Conservation (phyloP, 2,113 vertebrate genomes). For the Proterorhinus semilunaris region DNA sequence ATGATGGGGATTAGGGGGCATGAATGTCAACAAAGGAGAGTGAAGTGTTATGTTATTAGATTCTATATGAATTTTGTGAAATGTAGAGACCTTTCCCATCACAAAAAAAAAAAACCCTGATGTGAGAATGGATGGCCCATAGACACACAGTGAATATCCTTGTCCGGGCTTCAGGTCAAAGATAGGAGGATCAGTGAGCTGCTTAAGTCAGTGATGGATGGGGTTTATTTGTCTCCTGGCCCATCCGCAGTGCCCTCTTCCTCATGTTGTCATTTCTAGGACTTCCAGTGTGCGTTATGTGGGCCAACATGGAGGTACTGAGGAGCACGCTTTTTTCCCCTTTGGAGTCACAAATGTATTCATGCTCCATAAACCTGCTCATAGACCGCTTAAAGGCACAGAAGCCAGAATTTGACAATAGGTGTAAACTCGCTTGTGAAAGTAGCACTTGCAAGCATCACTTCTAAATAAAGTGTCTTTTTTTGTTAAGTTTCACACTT, state of each 20-base stretch:
- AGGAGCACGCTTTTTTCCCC: not conserved
- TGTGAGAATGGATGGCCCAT: not conserved
- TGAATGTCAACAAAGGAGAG: not conserved
- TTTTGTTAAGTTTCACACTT: not conserved
- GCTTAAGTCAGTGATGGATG: slow-evolving; percentile 41
- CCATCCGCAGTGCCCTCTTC: slow-evolving; percentile 36
- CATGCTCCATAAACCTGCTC: not conserved
- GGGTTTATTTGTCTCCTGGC: slow-evolving; percentile 11
- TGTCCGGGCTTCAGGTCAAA: not conserved
- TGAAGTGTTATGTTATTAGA: too few species aligned
- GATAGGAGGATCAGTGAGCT: not conserved
- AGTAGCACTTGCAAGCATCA: not conserved
- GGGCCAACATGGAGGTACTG: slow-evolving; percentile 45
- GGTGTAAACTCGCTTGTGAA: not conserved
- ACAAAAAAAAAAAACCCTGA: too few species aligned
- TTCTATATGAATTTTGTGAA: too few species aligned
- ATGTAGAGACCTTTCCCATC: too few species aligned
- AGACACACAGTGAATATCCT: not conserved
- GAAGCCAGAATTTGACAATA: not conserved
- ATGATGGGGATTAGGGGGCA: not conserved
- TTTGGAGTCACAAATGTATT: not conserved
- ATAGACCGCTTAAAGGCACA: not conserved
- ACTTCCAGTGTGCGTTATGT: slow-evolving; percentile 48
- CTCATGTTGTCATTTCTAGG: slow-evolving; percentile 61
- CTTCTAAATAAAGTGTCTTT: not conserved